Conservation (phyloP, 2,888 invertebrate species). For the Tipula confusa region DNA sequence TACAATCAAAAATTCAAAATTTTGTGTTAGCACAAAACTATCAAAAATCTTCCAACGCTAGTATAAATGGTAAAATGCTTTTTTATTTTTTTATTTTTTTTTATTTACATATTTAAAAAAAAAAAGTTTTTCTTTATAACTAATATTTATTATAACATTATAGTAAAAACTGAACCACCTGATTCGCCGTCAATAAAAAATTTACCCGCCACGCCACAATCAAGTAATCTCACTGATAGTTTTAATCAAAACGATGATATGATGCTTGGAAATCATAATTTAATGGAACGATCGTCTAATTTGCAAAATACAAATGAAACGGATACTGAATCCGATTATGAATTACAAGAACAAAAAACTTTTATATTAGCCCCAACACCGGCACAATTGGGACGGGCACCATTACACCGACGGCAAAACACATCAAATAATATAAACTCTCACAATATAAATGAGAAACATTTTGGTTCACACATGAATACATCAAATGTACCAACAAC, state of each 20-base stretch:
- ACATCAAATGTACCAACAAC: constrained; percentile 33
- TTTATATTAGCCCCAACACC: constrained; percentile 90
- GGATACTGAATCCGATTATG: constrained; percentile 37
- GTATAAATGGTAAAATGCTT: constrained; percentile 27
- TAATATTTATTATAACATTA: neutral
- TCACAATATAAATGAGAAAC: neutral
- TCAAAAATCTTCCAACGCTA: constrained; percentile 25
- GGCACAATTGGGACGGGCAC: constrained; percentile 86
- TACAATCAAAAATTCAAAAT: constrained; percentile 35
- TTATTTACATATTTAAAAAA: neutral
- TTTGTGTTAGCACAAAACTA: constrained; percentile 31
- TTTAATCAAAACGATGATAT: neutral
- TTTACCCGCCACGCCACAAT: constrained; percentile 49
- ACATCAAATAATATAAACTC: constrained; percentile 38
- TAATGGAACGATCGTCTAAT: neutral
- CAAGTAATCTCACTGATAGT: constrained; percentile 35
- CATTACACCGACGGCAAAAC: constrained; percentile 80
- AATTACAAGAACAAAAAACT: constrained; percentile 43
- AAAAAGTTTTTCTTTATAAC: too few relatives aligned
- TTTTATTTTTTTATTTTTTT: neutral
- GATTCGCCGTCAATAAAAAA: constrained; percentile 46
- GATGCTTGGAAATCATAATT: neutral
- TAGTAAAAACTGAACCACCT: constrained; percentile 38
- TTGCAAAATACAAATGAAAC: neutral
- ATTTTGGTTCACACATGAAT: neutral